phyloP scores from a whole-genome alignment of 1,140 invertebrate genomes.

The Uloborus diversus region DNA sequence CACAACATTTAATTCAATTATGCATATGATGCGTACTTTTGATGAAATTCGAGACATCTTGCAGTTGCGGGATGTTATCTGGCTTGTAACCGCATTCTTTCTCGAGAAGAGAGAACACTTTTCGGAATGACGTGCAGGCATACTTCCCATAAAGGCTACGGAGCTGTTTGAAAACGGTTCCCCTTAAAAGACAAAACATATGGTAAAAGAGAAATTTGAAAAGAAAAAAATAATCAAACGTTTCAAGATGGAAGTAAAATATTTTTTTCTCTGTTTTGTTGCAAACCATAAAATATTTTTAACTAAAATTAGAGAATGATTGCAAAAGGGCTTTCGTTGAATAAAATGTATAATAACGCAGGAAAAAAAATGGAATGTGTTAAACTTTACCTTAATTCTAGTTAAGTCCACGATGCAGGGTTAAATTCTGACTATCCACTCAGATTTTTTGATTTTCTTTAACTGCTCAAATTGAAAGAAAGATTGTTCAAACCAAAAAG shows the following conservation, averaged over 20 bases:
- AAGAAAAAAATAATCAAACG: no score
- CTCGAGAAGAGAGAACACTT: conserved; percentile 84
- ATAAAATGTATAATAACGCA: background rate
- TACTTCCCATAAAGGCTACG: conserved; percentile 88
- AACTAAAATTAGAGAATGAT: background rate
- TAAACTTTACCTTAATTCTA: no score
- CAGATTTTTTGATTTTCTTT: no score
- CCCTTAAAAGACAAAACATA: conserved; percentile 63
- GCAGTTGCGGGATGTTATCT: conserved; percentile 91
- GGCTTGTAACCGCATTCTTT: conserved; percentile 86
- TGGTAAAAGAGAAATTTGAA: no score
- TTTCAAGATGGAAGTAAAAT: background rate
- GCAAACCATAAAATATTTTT: background rate
- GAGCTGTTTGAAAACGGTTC: conserved; percentile 88
- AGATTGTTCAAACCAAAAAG: no score
- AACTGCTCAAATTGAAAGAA: no score
- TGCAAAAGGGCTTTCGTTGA: background rate
- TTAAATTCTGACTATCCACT: no score
- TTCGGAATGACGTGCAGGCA: conserved; percentile 89
- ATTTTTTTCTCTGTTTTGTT: background rate
- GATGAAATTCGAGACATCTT: conserved; percentile 94
- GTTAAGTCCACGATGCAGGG: no score
- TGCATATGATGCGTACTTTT: conserved; percentile 64
- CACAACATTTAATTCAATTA: background rate
- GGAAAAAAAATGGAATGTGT: no score